Base-by-base conservation (phyloP, 2,113 vertebrate species). In the Lethenteron reissneri region DNA sequence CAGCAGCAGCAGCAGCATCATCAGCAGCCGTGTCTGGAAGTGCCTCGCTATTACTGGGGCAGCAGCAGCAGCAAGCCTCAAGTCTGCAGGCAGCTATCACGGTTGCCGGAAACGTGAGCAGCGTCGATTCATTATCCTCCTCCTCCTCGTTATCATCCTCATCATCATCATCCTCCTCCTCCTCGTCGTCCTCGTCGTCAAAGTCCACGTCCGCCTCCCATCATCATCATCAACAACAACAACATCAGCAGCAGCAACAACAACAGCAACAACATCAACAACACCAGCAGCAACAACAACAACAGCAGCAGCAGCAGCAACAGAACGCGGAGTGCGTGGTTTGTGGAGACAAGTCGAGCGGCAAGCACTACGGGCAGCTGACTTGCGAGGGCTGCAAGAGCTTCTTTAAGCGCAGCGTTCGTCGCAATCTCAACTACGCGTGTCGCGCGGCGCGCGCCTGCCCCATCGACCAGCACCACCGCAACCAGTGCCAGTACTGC, bases 351-450 rank as follows among this genome's bases (percentile, higher is more conserved):
- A 87, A 85, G 76, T 86, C 86, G 71, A 88, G 86, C 69, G 86
- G 86, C 72, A 87, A 86, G 75, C 86, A 88, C 74, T 87, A 87
- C 76, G 86, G 86, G 2, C 87, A 88, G 79, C 83, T 86, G 78
- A 88, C 84, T 74, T 88, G 87, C 76, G 87, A 88, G 78, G 87
- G 86, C 72, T 88, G 87, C 83, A 87, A 88, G 75, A 88, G 86
- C 81, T 88, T 88, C 80, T 88, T 88, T 76, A 88, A 88, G 76
- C 85, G 86, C 71, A 88, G 86, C 2, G 86, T 88, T 74, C 79
- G 86, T 58, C 82, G 86, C 75, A 88, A 86, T 80, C 83, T 88
- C 12, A 83, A 82, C 10, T 88, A 88, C 82, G 86, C 84, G 76
- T 88, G 86, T 80, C 81, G 85, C 62, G 85, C 83, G 57, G 84